These are phyloP conservation scores for Lasioglossum leucozonium DNA, from an alignment of 2,888 invertebrate genomes.

Conservation along the genomic window DNA sequence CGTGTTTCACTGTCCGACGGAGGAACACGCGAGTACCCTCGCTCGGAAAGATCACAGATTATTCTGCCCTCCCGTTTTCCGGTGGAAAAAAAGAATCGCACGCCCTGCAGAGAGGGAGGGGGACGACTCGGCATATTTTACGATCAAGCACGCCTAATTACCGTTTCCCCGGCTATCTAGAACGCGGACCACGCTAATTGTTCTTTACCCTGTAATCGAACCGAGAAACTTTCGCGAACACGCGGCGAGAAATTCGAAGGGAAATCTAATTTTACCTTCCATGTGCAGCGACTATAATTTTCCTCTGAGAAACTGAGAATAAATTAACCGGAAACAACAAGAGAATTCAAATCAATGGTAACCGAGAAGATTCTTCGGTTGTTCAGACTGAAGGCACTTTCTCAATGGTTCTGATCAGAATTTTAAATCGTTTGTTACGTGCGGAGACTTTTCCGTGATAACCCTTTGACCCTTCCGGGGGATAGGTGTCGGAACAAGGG, in stretches of 20 bases:
- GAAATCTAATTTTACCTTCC: neutral
- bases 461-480: no score
- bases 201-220: neutral
- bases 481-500: no score
- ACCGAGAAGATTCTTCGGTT: neutral
- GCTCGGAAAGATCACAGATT: neutral
- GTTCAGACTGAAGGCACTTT: no score
- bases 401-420: no score
- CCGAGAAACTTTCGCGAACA: neutral
- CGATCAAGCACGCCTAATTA: constrained; percentile 13
- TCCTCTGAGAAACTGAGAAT: neutral
- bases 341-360: neutral
- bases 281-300: neutral
- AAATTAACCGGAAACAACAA: neutral
- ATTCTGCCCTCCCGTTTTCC: neutral
- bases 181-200: neutral
- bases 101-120: neutral
- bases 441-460: no score
- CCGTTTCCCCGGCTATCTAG: neutral
- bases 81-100: neutral
- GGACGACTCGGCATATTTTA: neutral
- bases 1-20: neutral
- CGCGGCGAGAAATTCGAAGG: neutral
- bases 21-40: neutral
- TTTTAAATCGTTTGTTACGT: no score